Percentiles rank a stretch among this genome's conserved stretches.
phyloP scores from a whole-genome alignment of 2,797 vertebrate species.

The Gobio occitaniae region DNA sequence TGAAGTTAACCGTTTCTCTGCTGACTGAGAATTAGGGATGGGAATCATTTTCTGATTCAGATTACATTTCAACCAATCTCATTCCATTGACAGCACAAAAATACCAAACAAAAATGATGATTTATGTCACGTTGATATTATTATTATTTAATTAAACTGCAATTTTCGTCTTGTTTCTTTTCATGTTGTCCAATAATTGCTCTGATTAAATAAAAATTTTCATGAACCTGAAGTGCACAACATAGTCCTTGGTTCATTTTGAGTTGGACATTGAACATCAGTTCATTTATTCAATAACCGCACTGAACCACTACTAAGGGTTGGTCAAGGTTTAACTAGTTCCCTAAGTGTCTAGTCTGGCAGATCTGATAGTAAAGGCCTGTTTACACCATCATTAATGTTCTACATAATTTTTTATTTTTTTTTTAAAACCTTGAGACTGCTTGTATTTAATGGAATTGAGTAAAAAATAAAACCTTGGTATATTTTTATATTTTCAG shows the following conservation, averaged over 20 bases:
- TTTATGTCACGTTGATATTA: too few relatives aligned
- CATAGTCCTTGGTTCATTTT: neutral
- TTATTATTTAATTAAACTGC: neutral
- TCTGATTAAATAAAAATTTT: too few relatives aligned
- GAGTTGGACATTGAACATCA: neutral
- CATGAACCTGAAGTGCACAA: neutral
- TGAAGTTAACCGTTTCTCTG: conserved; percentile 63
- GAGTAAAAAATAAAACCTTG: too few relatives aligned
- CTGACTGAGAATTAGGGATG: conserved; percentile 5
- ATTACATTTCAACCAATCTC: neutral
- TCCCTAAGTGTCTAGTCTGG: neutral
- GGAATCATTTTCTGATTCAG: neutral
- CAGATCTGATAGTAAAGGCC: neutral
- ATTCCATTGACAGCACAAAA: neutral
- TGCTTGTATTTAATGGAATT: neutral
- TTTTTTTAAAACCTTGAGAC: too few relatives aligned
- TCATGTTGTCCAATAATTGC: neutral
- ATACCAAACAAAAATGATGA: too few relatives aligned
- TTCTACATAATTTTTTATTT: neutral
- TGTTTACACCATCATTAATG: neutral
- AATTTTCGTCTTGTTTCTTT: neutral
- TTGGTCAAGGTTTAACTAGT: neutral
- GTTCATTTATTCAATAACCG: neutral
- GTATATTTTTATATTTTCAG: too few relatives aligned
- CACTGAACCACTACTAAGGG: neutral